Base-by-base conservation (phyloP, 2,113 vertebrate genomes). In the Atractosteus spatula region DNA sequence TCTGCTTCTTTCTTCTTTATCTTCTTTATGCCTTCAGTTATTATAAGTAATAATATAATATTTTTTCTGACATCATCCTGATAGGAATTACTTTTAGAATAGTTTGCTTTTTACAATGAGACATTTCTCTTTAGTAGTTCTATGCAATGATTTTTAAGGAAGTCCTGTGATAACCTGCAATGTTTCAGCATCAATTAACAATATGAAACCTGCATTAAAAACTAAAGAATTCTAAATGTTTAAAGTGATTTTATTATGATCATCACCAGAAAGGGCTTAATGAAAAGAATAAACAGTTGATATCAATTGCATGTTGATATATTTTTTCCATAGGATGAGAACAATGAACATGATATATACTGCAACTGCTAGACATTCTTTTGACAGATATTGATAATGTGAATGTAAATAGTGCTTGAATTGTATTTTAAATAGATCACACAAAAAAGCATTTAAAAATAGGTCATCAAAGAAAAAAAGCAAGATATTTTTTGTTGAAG, bases 401-500 rank as follows among this genome's bases (percentile, higher is more conserved):
- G 10, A 10, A 51, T 51, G 47, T 5, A 51, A 7, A 51, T 51
- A 51, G 2, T 51, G 47, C 10, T 51, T 51, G 0, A 5, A 51
- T 51, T 51, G 0, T 5, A 51, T 51, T 51, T 51, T 51, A 51
- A 51, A 51, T 51, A 5, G 10, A 5, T 51, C 5, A 7, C 5
- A 51, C 10, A 51, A 51, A 51, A 51, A 10, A 51, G 5, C 5
- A 7, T 51, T 7, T 51, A 5, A 51, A 51, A 51, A 51, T 51
- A 65, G 77, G 77, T 14, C 56, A 64, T 79, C 62, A 69, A 63
- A 68, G 63, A 71, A 70, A 62, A 64, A 47, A 47, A 54, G n/a
- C 44, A 67, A 76, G 78, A 70, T 75, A 79, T 63, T 72, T 82
- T 84, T 79, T 81, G 80, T 84, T 83, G 81, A 78, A 74, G 82